Evolutionary conservation across 2,888 invertebrate genomes (phyloP).

Genomic region (Lutraria lutraria): DNA sequence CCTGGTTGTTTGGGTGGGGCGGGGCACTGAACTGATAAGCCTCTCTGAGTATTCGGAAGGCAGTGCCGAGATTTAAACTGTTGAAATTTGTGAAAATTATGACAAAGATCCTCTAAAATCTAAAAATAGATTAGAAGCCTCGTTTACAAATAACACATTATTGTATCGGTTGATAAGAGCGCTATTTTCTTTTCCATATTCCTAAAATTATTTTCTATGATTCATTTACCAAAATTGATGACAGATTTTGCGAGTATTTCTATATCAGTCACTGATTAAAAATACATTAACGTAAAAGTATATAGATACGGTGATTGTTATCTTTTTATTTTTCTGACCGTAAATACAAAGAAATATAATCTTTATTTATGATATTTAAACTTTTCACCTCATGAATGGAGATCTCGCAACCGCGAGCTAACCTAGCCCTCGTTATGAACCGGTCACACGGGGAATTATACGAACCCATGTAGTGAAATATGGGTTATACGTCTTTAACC

Average conservation of each 20-base stretch:
- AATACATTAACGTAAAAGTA: conserved; percentile 43
- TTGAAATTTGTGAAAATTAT: too few species aligned
- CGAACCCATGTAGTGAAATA: conserved; percentile 34
- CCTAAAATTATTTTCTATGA: not conserved
- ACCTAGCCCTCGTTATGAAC: not conserved
- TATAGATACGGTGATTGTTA: conserved; percentile 27
- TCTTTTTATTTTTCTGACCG: conserved; percentile 28
- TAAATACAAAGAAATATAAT: conserved; percentile 41
- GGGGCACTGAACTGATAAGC: too few species aligned
- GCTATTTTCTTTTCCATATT: not conserved
- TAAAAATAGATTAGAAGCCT: too few species aligned
- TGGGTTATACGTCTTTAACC: conserved; percentile 16
- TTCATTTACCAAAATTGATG: conserved; percentile 6
- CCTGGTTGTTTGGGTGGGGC: too few species aligned
- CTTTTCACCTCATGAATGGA: conserved; percentile 29
- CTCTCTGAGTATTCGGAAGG: too few species aligned
- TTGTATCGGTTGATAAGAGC: not conserved
- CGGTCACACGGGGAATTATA: conserved; percentile 16
- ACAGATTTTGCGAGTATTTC: not conserved
- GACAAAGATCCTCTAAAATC: too few species aligned
- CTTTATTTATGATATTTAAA: conserved; percentile 37
- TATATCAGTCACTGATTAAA: conserved; percentile 32
- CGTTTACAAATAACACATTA: too few species aligned
- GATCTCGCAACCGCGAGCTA: conserved; percentile 21
- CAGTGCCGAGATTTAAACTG: too few species aligned